A percentile compares a stretch with the other conserved stretches of the same genome.
Conservation (phyloP, 2,113 vertebrate genomes). For the Isurus oxyrinchus region DNA sequence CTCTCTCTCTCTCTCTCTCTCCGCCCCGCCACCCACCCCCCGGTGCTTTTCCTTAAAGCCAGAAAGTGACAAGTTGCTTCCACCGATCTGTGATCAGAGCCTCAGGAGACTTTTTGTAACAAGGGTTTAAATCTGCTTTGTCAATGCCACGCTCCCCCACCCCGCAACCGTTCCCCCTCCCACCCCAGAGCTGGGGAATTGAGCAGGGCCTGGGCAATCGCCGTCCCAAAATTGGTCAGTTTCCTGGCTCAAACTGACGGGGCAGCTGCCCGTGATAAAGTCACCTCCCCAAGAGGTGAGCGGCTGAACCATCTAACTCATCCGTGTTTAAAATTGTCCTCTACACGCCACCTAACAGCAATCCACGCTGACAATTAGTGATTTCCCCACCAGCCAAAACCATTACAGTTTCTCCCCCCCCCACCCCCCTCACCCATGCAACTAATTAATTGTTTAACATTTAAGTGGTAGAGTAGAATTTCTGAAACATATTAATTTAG, state of each 20-base stretch:
- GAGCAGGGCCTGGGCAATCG: not conserved
- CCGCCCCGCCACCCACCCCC: too few species aligned
- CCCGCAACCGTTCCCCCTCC: too few species aligned
- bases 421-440: not conserved
- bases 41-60: not conserved
- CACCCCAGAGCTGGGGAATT: too few species aligned
- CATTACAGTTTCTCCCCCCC: not conserved
- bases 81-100: too few species aligned
- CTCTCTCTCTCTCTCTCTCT: too few species aligned
- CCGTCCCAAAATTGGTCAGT: too few species aligned
- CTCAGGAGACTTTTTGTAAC: too few species aligned
- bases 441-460: not conserved
- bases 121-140: too few species aligned
- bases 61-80: not conserved
- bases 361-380: not conserved
- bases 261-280: not conserved
- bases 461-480: not conserved
- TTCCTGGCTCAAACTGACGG: not conserved
- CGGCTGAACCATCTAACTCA: too few species aligned
- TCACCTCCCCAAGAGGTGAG: too few species aligned
- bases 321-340: not conserved
- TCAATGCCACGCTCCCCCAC: too few species aligned
- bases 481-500: not conserved
- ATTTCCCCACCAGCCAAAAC: not conserved
- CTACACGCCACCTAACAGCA: not conserved